These are phyloP conservation scores for Tipula unca DNA, from an alignment of 2,888 invertebrate genomes.

Conservation along the genomic window DNA sequence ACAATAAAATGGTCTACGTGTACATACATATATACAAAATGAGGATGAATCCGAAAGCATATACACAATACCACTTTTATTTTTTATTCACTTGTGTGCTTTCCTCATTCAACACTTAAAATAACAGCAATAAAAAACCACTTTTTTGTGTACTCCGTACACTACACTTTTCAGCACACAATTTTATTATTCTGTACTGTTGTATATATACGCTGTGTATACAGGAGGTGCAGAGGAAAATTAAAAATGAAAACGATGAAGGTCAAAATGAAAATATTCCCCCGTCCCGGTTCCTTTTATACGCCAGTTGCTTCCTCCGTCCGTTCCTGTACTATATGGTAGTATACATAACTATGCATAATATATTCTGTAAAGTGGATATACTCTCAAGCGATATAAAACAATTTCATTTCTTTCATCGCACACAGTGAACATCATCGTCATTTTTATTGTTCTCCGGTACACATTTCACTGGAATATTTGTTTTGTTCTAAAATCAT, in stretches of 20 bases:
- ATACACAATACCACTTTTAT: not conserved
- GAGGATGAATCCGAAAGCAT: not conserved
- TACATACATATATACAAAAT: not conserved
- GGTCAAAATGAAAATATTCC: not conserved
- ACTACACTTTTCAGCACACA: not conserved
- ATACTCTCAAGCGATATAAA: not conserved
- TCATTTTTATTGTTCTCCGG: not conserved
- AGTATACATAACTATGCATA: too few species aligned
- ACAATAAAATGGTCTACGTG: not conserved
- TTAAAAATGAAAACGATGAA: not conserved
- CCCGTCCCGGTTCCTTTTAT: not conserved
- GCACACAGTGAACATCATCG: not conserved
- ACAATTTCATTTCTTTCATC: not conserved
- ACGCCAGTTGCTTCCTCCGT: not conserved
- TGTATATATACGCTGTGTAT: too few species aligned
- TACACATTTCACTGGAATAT: not conserved
- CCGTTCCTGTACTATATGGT: not conserved
- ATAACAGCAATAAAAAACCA: not conserved
- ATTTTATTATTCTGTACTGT: not conserved
- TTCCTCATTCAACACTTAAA: not conserved
- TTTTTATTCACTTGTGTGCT: not conserved
- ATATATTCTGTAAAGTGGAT: too few species aligned
- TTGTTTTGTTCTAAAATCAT: not conserved
- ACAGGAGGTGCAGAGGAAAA: not conserved
- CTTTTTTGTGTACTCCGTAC: not conserved